phyloP scores from a whole-genome alignment of 2,113 vertebrate genomes.

The Spea bombifrons region DNA sequence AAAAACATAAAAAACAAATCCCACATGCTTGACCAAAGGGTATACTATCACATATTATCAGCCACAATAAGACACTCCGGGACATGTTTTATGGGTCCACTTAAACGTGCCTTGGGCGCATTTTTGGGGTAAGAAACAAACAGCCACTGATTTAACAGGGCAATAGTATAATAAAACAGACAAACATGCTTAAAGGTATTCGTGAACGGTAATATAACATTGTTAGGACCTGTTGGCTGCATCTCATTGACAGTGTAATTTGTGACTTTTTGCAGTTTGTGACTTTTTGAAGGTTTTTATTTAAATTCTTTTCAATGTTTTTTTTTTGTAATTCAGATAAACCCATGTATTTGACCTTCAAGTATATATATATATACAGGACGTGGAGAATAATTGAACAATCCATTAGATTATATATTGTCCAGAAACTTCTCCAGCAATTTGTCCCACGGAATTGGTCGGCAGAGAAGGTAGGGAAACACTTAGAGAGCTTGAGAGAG shows the following conservation, averaged over 20 bases:
- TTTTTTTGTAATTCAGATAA: too few species aligned
- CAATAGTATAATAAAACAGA: conserved; percentile 43
- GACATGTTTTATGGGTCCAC: conserved; percentile 42
- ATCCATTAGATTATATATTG: neutral
- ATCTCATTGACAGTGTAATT: neutral
- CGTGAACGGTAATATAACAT: conserved; percentile 14
- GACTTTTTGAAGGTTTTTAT: too few species aligned
- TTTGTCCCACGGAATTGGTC: too few species aligned
- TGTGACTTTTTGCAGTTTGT: too few species aligned
- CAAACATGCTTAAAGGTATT: conserved; percentile 39
- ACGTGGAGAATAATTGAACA: neutral
- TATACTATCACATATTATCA: conserved; percentile 16
- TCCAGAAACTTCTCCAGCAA: neutral
- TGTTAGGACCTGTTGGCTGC: conserved; percentile 27
- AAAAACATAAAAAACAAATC: neutral
- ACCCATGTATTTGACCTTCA: too few species aligned
- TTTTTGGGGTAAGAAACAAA: conserved; percentile 40
- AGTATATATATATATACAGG: too few species aligned
- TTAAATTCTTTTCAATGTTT: too few species aligned
- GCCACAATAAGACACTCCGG: conserved; percentile 37
- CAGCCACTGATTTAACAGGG: conserved; percentile 31
- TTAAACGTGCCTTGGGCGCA: conserved; percentile 36
- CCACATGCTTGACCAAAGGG: conserved; percentile 9
- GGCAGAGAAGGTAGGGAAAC: too few species aligned
- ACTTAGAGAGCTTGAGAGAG: too few species aligned